Evolutionary conservation across 2,888 invertebrate genomes (phyloP), one percentile per base, ranked within the genome.

Genomic region (Amiota mariae): DNA sequence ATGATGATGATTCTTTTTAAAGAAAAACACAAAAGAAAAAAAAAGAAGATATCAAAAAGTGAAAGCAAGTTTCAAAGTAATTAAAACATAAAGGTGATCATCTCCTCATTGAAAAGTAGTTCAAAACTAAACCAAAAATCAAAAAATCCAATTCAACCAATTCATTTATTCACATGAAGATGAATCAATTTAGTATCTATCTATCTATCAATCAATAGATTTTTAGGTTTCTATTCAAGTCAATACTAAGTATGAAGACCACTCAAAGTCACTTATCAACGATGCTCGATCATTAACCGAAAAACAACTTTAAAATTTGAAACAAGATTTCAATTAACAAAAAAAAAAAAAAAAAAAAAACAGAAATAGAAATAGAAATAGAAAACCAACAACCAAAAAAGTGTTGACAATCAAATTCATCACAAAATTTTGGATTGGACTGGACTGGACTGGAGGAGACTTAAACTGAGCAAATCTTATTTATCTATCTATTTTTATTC

Each of bases 41-140:
- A 63, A 63, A 63, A 4, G 18, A 61, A 61, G 20, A 61, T 12
- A 61, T 3, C 20, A n/a, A 85, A 84, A 84, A 84, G 84, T 86
- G 86, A 84, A 86, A 84, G 85, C 85, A 83, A 81, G 83, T 85
- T 85, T 83, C 6, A 85, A 84, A 85, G 83, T 84, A 84, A 83
- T 84, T 81, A 81, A 82, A 56, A 81, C 75, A 78, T 72, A 56
- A 56, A 56, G 54, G 1, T 54, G 13, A 13, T n/a, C 24, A 59
- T 20, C 24, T 20, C 12, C 20, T 18, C 18, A 59, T 8, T 15
- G 20, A 63, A 63, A 63, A 63, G 63, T 63, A 63, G 63, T 63
- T 63, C 63, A 63, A 12, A 24, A 46, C 59, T 36, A 36, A 59
- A 13, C 12, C 61, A 63, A 20, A 63, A 57, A n/a, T 13, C 61